Evolutionary conservation across 2,797 vertebrate genomes (phyloP), one percentile per base, ranked within the genome.

Genomic region (Telmatherina bonti): DNA sequence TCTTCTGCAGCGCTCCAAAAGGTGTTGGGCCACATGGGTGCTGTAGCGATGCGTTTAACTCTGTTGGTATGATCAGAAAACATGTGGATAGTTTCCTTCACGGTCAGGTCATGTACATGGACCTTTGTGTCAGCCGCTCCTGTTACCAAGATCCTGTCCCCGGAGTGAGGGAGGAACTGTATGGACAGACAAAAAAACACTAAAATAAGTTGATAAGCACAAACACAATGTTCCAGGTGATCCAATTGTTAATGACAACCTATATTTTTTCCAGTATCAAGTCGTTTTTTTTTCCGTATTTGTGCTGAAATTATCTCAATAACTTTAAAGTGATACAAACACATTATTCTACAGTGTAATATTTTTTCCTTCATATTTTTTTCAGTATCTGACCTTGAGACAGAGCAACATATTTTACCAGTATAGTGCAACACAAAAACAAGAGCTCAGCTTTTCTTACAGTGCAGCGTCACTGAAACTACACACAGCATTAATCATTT

Each of bases 1-100:
- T 99, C 98, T 81, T 99, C 98, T 0, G 97, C 98, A 4, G 98
- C 98, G 10, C 98, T 99, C 98, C 98, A 99, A 93, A 99, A 99
- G 2, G 96, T 99, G 93, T 98, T 98, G 33, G 98, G 98, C 97
- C 97, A 99, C 97, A 99, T 97, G 73, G 98, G 97, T 0, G 98
- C 98, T 0, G 97, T 99, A 80, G 97, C 98, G 1, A 99, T 98
- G 54, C 98, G 93, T 79, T 99, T 99, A 20, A 99, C 98, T 31
- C 98, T 92, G 89, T 99, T 99, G 30, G 98, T 99, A 79, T 99
- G 98, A 77, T 99, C 98, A 45, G 97, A 98, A 93, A 99, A 99
- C 96, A 98, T 99, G 83, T 99, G 98, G 90, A 96, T 97, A 7
- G 97, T 99, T 91, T 99, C 98, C 90, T 99, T 98, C 57, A 94